A percentile compares a stretch with the other conserved stretches of the same genome.
Evolutionary conservation across 2,113 vertebrate genomes (phyloP).

Genomic region (Willisornis vidua): DNA sequence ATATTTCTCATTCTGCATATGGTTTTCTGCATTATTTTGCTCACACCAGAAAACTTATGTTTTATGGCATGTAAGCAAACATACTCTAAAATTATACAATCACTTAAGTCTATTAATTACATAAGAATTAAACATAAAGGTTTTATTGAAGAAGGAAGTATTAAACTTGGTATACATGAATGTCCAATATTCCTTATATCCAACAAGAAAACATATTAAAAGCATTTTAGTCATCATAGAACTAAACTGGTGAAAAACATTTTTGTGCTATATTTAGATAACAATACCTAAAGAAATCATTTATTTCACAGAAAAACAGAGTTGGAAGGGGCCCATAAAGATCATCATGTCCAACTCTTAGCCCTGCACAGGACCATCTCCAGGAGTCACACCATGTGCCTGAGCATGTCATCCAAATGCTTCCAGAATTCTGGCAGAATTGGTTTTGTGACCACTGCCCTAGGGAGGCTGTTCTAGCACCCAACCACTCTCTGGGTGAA

Average conservation of each 20-base stretch:
- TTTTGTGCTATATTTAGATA: neutral
- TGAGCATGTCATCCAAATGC: neutral
- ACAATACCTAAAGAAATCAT: neutral
- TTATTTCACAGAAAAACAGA: neutral
- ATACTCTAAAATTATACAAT: neutral
- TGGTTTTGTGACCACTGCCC: neutral
- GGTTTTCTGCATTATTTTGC: neutral
- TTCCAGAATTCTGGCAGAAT: neutral
- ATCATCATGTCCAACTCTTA: neutral
- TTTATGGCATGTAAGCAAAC: neutral
- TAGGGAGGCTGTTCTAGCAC: neutral
- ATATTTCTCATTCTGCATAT: neutral
- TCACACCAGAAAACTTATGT: neutral
- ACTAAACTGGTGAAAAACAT: neutral
- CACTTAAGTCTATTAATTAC: neutral
- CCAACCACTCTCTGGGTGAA: neutral
- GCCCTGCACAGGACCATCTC: neutral
- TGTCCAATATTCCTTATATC: neutral
- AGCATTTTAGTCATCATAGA: neutral
- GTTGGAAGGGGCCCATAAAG: neutral
- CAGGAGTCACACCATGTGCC: neutral
- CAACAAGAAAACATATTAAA: neutral
- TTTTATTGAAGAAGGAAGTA: neutral
- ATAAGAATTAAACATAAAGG: neutral
- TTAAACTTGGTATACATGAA: neutral